phyloP scores from a whole-genome alignment of 2,888 invertebrate species.

The Liopterus haemorrhoidalis region DNA sequence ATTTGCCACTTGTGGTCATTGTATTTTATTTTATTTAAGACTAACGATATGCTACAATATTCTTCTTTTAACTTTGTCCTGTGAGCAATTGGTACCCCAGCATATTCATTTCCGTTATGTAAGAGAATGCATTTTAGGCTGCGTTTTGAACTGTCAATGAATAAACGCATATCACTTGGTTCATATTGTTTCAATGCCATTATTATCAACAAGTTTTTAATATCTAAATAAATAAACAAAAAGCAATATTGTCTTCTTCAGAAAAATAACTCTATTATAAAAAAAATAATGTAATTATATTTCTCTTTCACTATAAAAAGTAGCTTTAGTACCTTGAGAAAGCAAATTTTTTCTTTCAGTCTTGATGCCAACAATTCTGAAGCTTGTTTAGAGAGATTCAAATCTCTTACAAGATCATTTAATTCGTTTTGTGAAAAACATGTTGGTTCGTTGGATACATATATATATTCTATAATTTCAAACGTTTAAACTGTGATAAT shows the following conservation, averaged over 20 bases:
- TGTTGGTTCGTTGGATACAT: no score
- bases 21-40: slow-evolving; percentile 23
- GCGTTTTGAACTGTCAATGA: slow-evolving; percentile 29
- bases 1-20: slow-evolving; percentile 10
- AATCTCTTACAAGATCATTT: slow-evolving; percentile 29
- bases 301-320: slow-evolving; percentile 24
- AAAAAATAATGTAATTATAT: slow-evolving; percentile 18
- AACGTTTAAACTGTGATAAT: no score
- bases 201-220: slow-evolving; percentile 18
- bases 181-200: slow-evolving; percentile 25
- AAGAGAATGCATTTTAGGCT: slow-evolving; percentile 28
- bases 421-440: slow-evolving; percentile 27
- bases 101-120: slow-evolving; percentile 27
- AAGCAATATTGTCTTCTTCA: no score
- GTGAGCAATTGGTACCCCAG: slow-evolving; percentile 25
- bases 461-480: no score
- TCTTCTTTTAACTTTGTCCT: slow-evolving; percentile 25
- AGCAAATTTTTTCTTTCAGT: slow-evolving; percentile 27
- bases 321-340: slow-evolving; percentile 13
- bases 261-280: no score
- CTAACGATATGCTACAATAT: slow-evolving; percentile 12
- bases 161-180: slow-evolving; percentile 28
- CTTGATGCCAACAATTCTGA: slow-evolving; percentile 30
- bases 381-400: slow-evolving; percentile 29
- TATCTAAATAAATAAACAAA: no score